Evolutionary conservation across 2,113 vertebrate species (phyloP), one percentile per base, ranked within the genome.

Genomic region (Dipodomys stephensi): DNA sequence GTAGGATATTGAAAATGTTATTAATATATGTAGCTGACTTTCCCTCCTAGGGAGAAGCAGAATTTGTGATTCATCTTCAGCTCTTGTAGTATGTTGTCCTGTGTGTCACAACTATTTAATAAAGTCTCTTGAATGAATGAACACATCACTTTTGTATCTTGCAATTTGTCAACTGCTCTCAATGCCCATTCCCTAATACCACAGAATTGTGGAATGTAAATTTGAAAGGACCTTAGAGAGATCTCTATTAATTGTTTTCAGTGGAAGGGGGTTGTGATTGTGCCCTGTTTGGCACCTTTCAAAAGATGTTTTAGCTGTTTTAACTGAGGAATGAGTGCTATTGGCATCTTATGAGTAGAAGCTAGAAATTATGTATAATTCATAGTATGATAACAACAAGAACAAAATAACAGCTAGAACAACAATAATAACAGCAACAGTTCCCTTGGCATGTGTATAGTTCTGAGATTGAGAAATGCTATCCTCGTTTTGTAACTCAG

Each of bases 1-100:
- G 25, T 30, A 68, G 46, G 10, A 90, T 93, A 83, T 30, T 78
- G 32, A 84, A 95, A 94, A 87, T n/a, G 27, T 53, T 87, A 39
- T 85, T 83, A 83, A n/a, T 72, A 62, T 94, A 23, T 53, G 11
- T 10, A 87, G 65, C 16, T 74, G 28, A 82, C 10, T 49, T 68
- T 23, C 6, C 12, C 5, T 68, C 20, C 25, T 69, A 77, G 19
- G 72, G n/a, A 76, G 30, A 91, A 57, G 20, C 44, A n/a, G 49
- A 69, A 84, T 89, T 90, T 81, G 76, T 46, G 69, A 49, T 62
- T 86, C 30, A 83, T 22, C 19, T 64, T 69, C 23, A 77, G 6
- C 7, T 57, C 27, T 91, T 64, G 7, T 11, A 69, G 25, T 64
- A 7, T 83, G 57, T 83, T 77, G 16, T 83, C 20, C 82, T 84